Evolutionary conservation across 2,113 vertebrate genomes (phyloP).

Genomic region (Odocoileus hemionus): DNA sequence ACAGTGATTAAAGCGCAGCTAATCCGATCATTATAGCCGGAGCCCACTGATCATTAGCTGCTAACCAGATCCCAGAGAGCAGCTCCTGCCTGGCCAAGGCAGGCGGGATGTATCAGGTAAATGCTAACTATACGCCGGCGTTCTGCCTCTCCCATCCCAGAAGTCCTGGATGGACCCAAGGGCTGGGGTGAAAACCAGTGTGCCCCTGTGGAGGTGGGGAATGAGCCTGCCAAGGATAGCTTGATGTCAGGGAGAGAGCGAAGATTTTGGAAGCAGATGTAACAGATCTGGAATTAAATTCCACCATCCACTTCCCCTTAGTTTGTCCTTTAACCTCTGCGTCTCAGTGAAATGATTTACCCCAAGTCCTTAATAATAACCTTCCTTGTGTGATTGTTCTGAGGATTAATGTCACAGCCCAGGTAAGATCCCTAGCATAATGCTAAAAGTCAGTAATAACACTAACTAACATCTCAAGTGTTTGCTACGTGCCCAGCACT

Average conservation of each 20-base stretch:
- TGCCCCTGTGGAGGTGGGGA: neutral
- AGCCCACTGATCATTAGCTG: constrained; percentile 72
- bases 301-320: neutral
- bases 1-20: constrained; percentile 75
- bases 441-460: constrained; percentile 31
- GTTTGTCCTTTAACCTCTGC: constrained; percentile 23
- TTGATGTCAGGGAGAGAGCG: neutral
- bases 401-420: constrained; percentile 56
- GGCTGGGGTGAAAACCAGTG: neutral
- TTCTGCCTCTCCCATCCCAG: neutral
- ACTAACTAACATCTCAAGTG: constrained; percentile 52
- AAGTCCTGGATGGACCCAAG: neutral
- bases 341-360: constrained; percentile 36
- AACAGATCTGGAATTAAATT: neutral
- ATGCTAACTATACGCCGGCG: neutral
- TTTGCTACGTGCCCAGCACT: constrained; percentile 63
- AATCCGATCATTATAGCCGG: constrained; percentile 74
- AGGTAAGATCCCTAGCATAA: constrained; percentile 42
- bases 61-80: constrained; percentile 64
- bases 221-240: neutral
- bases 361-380: constrained; percentile 54
- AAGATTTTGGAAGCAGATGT: neutral
- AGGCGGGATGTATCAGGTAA: constrained; percentile 45
- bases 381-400: constrained; percentile 38
- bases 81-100: constrained; percentile 44